Evolutionary conservation across 2,113 vertebrate genomes (phyloP).

Genomic region (Peromyscus polionotus): DNA sequence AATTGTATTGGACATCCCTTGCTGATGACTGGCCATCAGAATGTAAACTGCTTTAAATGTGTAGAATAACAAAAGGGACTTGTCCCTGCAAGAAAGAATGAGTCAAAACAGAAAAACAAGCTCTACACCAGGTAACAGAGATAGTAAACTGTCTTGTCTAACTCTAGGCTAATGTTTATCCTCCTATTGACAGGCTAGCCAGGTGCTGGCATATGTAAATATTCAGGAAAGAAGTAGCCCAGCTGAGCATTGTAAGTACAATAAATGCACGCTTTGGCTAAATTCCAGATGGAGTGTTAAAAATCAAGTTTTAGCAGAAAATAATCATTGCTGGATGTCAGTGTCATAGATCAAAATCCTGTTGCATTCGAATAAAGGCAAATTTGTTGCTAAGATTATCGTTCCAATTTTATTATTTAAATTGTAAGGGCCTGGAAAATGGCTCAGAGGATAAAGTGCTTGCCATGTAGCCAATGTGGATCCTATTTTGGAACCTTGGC

Average conservation of each 20-base stretch:
- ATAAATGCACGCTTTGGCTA: slow-evolving; percentile 27
- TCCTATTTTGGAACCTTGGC: background rate
- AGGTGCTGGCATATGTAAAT: background rate
- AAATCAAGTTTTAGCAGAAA: slow-evolving; percentile 5
- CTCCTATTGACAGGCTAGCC: background rate
- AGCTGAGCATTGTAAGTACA: background rate
- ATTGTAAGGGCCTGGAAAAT: background rate
- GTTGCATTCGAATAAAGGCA: background rate
- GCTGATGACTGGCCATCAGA: background rate
- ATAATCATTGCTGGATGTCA: background rate
- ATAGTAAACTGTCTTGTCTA: background rate
- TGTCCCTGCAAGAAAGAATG: background rate
- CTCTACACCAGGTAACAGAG: background rate
- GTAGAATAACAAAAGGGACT: background rate
- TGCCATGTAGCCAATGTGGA: background rate
- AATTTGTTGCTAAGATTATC: slow-evolving; percentile 9
- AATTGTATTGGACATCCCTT: background rate
- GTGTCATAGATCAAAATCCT: background rate
- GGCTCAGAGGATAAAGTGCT: no score
- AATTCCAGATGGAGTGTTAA: slow-evolving; percentile 1
- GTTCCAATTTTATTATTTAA: background rate
- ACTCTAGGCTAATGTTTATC: background rate
- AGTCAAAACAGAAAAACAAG: background rate
- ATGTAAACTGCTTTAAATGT: slow-evolving; percentile 27
- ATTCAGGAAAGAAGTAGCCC: background rate